A percentile compares a stretch with the other conserved stretches of the same genome.
Evolutionary conservation across 2,113 vertebrate genomes (phyloP).

Genomic region (Chaetodon trifascialis): DNA sequence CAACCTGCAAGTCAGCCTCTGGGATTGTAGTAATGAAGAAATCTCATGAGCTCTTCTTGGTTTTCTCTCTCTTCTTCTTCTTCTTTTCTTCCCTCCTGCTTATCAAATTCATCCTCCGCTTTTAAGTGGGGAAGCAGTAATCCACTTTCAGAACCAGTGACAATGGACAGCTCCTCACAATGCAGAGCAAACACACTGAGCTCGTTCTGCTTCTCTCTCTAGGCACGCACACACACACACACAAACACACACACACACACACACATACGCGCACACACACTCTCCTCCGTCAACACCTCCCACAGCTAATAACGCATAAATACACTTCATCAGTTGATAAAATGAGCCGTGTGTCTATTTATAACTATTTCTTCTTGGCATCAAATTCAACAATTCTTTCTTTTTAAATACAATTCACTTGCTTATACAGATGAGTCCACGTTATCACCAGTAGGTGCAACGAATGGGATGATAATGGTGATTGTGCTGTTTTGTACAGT

Average conservation of each 20-base stretch:
- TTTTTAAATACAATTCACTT: neutral
- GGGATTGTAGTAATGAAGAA: slow-evolving; percentile 46
- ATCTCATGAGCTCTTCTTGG: slow-evolving; percentile 37
- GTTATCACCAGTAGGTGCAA: neutral
- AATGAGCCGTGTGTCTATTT: neutral
- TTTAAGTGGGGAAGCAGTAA: slow-evolving; percentile 63
- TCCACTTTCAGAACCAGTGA: slow-evolving; percentile 79
- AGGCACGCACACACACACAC: slow-evolving; percentile 12
- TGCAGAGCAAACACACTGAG: slow-evolving; percentile 33
- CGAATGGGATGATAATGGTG: neutral
- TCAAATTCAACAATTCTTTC: neutral
- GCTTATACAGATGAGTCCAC: neutral
- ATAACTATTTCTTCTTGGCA: neutral
- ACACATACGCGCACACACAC: slow-evolving; percentile 19
- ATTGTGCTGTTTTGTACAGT: neutral
- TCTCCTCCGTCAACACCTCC: slow-evolving; percentile 57
- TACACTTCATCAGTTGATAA: neutral
- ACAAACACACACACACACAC: neutral
- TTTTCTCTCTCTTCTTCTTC: slow-evolving; percentile 30
- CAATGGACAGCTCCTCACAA: slow-evolving; percentile 75
- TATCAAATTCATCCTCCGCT: slow-evolving; percentile 39
- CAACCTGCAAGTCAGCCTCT: slow-evolving; percentile 37
- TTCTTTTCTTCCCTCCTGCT: slow-evolving; percentile 32
- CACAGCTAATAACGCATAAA: slow-evolving; percentile 31
- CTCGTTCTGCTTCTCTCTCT: slow-evolving; percentile 11